A percentile compares a stretch with the other conserved stretches of the same genome.
Evolutionary conservation across 2,797 vertebrate species (phyloP).

Genomic region (Leptodactylus fallax): DNA sequence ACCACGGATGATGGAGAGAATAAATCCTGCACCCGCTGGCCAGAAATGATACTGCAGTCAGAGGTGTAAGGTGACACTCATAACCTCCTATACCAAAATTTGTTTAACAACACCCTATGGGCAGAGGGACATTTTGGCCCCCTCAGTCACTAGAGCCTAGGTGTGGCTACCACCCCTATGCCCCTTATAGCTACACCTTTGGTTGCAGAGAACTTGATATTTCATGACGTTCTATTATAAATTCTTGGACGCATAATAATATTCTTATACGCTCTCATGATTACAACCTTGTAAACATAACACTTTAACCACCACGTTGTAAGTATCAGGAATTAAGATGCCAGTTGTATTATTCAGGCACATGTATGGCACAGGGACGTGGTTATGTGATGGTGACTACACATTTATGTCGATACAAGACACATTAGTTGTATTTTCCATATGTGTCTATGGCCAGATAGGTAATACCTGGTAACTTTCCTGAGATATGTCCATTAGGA

Average conservation of each 20-base stretch:
- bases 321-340: neutral
- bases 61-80: too few species aligned
- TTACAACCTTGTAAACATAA: neutral
- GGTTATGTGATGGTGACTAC: too few species aligned
- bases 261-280: neutral
- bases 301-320: neutral
- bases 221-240: neutral
- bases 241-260: neutral
- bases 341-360: neutral
- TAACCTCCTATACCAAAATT: too few species aligned
- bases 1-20: too few species aligned
- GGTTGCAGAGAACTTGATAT: neutral
- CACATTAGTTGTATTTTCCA: neutral
- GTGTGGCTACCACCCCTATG: neutral
- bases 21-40: too few species aligned
- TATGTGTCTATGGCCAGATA: neutral
- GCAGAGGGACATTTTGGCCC: too few species aligned
- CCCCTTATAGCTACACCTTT: neutral
- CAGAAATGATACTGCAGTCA: too few species aligned
- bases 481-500: too few species aligned
- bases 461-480: too few species aligned
- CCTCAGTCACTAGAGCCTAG: too few species aligned
- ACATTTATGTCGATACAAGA: neutral
- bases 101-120: too few species aligned
- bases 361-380: neutral